Percentiles rank a stretch among this genome's conserved stretches.
Evolutionary conservation across 2,797 vertebrate genomes (phyloP).

Genomic region (Siniperca undulata): DNA sequence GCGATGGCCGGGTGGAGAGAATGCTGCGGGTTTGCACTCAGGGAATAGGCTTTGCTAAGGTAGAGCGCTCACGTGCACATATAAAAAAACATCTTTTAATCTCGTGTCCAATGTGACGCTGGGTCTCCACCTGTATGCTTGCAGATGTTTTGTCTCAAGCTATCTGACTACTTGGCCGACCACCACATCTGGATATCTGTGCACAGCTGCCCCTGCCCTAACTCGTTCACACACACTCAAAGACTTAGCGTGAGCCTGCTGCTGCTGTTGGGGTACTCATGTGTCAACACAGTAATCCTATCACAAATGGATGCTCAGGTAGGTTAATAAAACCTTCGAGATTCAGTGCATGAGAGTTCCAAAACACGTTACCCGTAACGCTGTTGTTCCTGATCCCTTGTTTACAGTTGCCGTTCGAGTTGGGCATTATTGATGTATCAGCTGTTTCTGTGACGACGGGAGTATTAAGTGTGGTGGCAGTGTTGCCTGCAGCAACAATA

Average conservation of each 20-base stretch:
- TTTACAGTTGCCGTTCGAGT: constrained; percentile 73
- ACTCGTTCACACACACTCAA: constrained; percentile 74
- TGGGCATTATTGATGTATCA: constrained; percentile 72
- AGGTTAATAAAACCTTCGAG: neutral
- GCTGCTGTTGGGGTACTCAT: constrained; percentile 80
- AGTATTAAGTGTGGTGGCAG: constrained; percentile 74
- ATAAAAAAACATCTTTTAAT: neutral
- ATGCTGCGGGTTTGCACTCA: constrained; percentile 73
- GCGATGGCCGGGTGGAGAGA: constrained; percentile 84
- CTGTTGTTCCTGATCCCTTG: neutral
- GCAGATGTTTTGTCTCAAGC: constrained; percentile 83
- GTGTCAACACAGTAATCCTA: constrained; percentile 74
- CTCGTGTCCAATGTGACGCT: neutral
- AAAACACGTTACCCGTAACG: neutral
- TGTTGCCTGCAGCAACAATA: constrained; percentile 80
- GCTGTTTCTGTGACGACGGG: constrained; percentile 74
- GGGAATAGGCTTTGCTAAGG: constrained; percentile 82
- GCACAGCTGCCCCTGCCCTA: constrained; percentile 77
- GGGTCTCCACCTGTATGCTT: constrained; percentile 3
- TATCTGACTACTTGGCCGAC: constrained; percentile 84
- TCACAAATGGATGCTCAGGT: constrained; percentile 80
- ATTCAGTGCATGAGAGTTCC: neutral
- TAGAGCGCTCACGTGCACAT: constrained; percentile 42
- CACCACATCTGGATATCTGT: constrained; percentile 86
- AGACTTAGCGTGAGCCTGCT: constrained; percentile 83